A percentile compares a stretch with the other conserved stretches of the same genome.
These are phyloP conservation scores for Leptopilina myrica DNA, from an alignment of 2,888 invertebrate genomes.

Conservation along the genomic window DNA sequence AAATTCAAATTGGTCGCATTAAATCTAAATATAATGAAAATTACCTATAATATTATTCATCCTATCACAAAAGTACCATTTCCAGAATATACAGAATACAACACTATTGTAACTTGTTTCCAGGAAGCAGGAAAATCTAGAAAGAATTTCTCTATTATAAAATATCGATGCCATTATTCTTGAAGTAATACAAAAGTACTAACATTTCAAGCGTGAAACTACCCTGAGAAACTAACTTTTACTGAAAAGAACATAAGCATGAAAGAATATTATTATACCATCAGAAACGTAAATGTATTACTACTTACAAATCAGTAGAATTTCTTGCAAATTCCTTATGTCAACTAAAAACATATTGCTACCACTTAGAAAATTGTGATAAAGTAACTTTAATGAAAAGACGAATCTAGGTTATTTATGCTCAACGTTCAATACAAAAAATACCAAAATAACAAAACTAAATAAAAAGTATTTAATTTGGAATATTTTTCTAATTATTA, in stretches of 20 bases:
- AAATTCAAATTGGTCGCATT: no score
- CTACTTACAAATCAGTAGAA: background rate
- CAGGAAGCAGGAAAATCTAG: background rate
- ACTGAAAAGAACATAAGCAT: background rate
- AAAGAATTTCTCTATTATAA: background rate
- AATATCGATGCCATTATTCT: background rate
- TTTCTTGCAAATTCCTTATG: background rate
- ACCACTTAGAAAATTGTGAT: no score
- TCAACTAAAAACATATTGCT: background rate
- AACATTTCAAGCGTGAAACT: constrained; percentile 9
- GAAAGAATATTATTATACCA: background rate
- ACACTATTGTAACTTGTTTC: background rate
- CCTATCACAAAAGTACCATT: background rate
- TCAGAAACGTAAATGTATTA: background rate
- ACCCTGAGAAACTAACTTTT: constrained; percentile 6
- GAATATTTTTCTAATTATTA: no score
- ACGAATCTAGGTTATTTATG: no score
- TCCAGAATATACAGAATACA: background rate
- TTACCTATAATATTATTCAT: background rate
- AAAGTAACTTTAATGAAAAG: no score
- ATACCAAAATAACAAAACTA: no score
- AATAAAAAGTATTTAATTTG: no score
- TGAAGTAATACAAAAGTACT: background rate
- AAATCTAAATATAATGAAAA: background rate
- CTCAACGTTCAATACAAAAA: no score